Conservation (phyloP, 2,797 vertebrate species). For the Phyllotis vaccarum region DNA sequence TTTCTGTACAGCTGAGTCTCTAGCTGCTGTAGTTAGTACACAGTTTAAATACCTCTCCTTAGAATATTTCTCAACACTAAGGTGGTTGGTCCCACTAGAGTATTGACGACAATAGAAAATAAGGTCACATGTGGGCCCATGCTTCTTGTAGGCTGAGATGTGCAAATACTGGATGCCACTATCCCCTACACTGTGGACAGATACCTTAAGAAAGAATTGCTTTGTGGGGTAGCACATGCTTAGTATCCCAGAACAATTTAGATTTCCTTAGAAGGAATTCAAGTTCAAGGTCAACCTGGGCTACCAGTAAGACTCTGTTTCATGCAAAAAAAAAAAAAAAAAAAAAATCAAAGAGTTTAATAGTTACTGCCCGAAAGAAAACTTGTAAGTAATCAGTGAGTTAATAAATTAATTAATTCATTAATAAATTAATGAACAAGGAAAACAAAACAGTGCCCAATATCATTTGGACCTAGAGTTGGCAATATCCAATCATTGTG, state of each 20-base stretch:
- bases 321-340: not conserved
- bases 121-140: not conserved
- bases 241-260: not conserved
- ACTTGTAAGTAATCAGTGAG: not conserved
- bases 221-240: not conserved
- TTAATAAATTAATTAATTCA: not conserved
- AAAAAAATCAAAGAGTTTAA: conserved; percentile 3
- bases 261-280: not conserved
- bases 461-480: not conserved
- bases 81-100: conserved; percentile 23
- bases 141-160: not conserved
- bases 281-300: not conserved
- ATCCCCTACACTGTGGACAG: not conserved
- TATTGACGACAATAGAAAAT: conserved; percentile 17
- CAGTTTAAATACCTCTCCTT: conserved; percentile 51
- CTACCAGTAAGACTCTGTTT: not conserved
- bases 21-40: conserved; percentile 1
- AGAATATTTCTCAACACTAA: conserved; percentile 21
- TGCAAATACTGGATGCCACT: not conserved
- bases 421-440: not conserved
- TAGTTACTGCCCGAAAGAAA: not conserved
- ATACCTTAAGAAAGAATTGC: not conserved
- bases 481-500: not conserved
- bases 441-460: not conserved
- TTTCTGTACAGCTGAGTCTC: conserved; percentile 51